Evolutionary conservation across 2,888 invertebrate genomes (phyloP).

Genomic region (Boloria selene): DNA sequence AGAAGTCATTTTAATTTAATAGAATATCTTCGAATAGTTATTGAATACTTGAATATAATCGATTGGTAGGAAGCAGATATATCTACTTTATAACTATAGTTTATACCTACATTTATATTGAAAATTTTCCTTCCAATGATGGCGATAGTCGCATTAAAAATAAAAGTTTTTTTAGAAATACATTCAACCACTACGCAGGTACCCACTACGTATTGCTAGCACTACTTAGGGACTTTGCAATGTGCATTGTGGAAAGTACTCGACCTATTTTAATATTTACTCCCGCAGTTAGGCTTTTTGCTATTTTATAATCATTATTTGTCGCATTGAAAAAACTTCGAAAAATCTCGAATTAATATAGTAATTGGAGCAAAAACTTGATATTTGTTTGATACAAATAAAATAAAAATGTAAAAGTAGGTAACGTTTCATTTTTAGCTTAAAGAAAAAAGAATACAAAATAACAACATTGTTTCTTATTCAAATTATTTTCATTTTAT

Average conservation of each 20-base stretch:
- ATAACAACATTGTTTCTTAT: too few relatives aligned
- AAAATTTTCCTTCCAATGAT: background rate
- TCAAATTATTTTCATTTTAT: too few relatives aligned
- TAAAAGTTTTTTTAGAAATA: slow-evolving; percentile 17
- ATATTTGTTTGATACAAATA: slow-evolving; percentile 1
- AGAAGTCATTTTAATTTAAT: too few relatives aligned
- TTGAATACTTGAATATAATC: too few relatives aligned
- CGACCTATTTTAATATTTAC: slow-evolving; percentile 33
- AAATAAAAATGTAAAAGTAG: background rate
- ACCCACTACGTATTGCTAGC: background rate
- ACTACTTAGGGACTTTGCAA: slow-evolving; percentile 1
- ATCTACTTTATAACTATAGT: too few relatives aligned
- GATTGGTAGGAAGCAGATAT: too few relatives aligned
- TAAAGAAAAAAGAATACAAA: too few relatives aligned
- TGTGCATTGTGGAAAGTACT: slow-evolving; percentile 27
- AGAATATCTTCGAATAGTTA: too few relatives aligned
- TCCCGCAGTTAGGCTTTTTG: slow-evolving; percentile 20
- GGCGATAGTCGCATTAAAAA: background rate
- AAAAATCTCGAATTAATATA: slow-evolving; percentile 19
- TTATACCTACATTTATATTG: too few relatives aligned
- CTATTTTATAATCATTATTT: slow-evolving; percentile 23
- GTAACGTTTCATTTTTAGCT: too few relatives aligned
- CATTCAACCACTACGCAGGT: slow-evolving; percentile 13
- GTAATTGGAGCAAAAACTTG: slow-evolving; percentile 19
- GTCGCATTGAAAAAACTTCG: slow-evolving; percentile 21